These are phyloP conservation scores for Amblyraja radiata DNA, from an alignment of 2,797 vertebrate species.

Conservation along the genomic window DNA sequence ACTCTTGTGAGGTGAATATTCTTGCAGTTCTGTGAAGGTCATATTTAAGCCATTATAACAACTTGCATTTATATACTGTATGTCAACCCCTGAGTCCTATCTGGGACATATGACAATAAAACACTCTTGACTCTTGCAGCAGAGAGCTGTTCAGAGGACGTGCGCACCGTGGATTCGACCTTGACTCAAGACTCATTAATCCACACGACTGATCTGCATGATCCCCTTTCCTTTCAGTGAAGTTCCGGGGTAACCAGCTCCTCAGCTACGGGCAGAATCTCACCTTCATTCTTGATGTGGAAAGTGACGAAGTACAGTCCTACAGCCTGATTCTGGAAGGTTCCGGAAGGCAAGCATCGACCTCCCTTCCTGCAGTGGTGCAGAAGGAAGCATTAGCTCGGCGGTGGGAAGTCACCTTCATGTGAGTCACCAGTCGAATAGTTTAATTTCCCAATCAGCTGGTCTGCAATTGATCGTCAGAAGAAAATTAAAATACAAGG, in stretches of 20 bases:
- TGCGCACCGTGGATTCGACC: no score
- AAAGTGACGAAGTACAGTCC: conserved; percentile 44
- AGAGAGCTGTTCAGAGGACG: no score
- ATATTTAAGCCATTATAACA: neutral
- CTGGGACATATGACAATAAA: no score
- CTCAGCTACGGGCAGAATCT: conserved; percentile 76
- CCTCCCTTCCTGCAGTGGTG: conserved; percentile 44
- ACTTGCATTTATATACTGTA: neutral
- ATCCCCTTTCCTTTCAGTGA: conserved; percentile 53
- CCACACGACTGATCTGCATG: neutral
- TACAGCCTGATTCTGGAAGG: conserved; percentile 68
- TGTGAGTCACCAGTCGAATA: conserved; percentile 52
- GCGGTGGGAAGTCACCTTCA: conserved; percentile 58
- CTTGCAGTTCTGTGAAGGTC: no score
- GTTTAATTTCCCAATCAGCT: neutral
- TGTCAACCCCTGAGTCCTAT: no score
- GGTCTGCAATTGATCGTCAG: neutral
- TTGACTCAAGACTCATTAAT: neutral
- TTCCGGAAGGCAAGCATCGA: conserved; percentile 55
- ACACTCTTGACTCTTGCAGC: no score
- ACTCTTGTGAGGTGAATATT: no score
- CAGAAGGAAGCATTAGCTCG: conserved; percentile 40
- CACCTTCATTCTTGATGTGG: conserved; percentile 61
- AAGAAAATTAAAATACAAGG: conserved; percentile 60
- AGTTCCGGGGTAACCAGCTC: conserved; percentile 70